A percentile compares a stretch with the other conserved stretches of the same genome.
Evolutionary conservation across 1,140 invertebrate genomes (phyloP).

Genomic region (Brachionus rubens): DNA sequence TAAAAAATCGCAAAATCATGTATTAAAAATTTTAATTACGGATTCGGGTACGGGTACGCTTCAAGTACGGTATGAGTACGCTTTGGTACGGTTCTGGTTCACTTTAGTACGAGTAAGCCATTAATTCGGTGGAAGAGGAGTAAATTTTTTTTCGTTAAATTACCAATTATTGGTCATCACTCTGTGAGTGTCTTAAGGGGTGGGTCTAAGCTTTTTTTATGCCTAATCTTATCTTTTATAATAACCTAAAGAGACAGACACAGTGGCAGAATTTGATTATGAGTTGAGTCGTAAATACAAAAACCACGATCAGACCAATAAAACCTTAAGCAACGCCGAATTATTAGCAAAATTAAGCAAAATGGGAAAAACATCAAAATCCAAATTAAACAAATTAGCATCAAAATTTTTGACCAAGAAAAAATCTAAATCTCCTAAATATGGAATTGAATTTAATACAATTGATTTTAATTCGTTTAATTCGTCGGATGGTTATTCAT

Average conservation of each 20-base stretch:
- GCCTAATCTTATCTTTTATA: too few relatives aligned
- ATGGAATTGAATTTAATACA: neutral
- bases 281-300: neutral
- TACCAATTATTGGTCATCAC: too few relatives aligned
- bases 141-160: too few relatives aligned
- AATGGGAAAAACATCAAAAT: neutral
- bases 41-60: too few relatives aligned
- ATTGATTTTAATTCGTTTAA: constrained; percentile 30
- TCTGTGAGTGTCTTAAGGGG: neutral
- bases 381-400: constrained; percentile 17
- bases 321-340: constrained; percentile 33
- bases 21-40: too few relatives aligned
- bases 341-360: constrained; percentile 11
- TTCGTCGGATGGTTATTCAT: constrained; percentile 4
- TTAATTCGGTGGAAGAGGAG: too few relatives aligned
- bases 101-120: too few relatives aligned
- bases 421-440: constrained; percentile 3
- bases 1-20: too few relatives aligned
- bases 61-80: too few relatives aligned
- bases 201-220: too few relatives aligned
- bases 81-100: too few relatives aligned
- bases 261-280: neutral
- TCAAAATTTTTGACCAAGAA: constrained; percentile 31
- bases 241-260: constrained; percentile 1
- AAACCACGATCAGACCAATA: neutral